Evolutionary conservation across 1,140 invertebrate genomes (phyloP), one percentile per base, ranked within the genome.

Genomic region (Anastatus disparis): DNA sequence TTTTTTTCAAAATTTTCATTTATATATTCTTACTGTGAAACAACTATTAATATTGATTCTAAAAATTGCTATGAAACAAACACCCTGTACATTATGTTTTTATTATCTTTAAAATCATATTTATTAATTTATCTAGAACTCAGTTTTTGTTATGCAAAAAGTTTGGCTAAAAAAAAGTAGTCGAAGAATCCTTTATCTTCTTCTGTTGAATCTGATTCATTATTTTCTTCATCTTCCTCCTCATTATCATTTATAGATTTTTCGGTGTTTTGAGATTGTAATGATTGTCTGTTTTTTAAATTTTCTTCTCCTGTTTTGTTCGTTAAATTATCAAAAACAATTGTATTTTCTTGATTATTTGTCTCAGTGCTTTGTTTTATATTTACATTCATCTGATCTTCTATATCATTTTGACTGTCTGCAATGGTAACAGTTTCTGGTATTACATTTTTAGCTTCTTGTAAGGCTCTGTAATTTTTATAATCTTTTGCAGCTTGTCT

Each of bases 401-500:
- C 27, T 38, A 17, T 13, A 22, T 58, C 22, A 20, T 64, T 38
- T 48, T 46, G 3, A 52, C 52, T 1, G 40, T 65, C 27, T 22
- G n/a, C 27, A 56, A 48, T 10, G 13, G 29, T 12, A 42, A 31
- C 31, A 48, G 42, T 53, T 38, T 50, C 9, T 12, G 64, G 61
- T 66, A 74, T 64, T 53, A 46, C 62, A 67, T 59, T 55, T 52
- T 24, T 9, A 53, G 52, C 31, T 64, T 62, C 27, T 46, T 79
- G 74, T 71, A 73, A 64, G 3, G 31, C 15, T 74, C 78, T 84
- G 31, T 85, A 84, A n/a, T 70, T 74, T 68, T 84, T 78, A 50
- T 84, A 86, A 55, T 84, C 74, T 72, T 79, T 84, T 10, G 84
- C 85, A 62, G 85, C 89, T 82, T 86, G 83, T 80, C 85, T 75